Evolutionary conservation across 1,140 invertebrate genomes (phyloP).

Genomic region (Pantala flavescens): DNA sequence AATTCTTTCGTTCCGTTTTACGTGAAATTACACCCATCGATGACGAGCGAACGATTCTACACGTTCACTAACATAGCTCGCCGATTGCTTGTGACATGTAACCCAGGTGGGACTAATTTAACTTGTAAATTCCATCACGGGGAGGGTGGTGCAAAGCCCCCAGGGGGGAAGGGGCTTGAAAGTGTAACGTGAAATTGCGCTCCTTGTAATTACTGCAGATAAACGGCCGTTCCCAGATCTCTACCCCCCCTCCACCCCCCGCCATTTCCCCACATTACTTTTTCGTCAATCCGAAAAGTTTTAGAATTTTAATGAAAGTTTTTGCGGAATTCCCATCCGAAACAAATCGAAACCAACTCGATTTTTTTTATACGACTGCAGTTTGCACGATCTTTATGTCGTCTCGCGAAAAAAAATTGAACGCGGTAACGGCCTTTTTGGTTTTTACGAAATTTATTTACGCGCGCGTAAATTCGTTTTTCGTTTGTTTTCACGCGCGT

Average conservation of each 20-base stretch:
- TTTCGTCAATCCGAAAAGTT: neutral
- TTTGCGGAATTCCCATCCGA: neutral
- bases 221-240: neutral
- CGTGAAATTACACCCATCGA: neutral
- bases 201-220: neutral
- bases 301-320: conserved; percentile 8
- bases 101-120: conserved; percentile 3
- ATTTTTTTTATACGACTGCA: neutral
- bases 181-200: neutral
- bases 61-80: neutral
- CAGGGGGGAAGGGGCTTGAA: neutral
- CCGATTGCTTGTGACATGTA: neutral
- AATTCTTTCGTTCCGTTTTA: neutral
- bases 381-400: neutral
- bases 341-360: neutral
- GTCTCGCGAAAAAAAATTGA: neutral
- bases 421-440: neutral
- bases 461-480: no score
- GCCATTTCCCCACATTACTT: neutral
- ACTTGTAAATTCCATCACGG: conserved; percentile 3
- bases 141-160: neutral
- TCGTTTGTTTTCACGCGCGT: no score
- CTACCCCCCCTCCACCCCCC: neutral
- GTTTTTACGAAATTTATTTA: neutral
- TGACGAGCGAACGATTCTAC: neutral